Evolutionary conservation across 2,888 invertebrate species (phyloP).

Genomic region (Tenthredo mesomela): DNA sequence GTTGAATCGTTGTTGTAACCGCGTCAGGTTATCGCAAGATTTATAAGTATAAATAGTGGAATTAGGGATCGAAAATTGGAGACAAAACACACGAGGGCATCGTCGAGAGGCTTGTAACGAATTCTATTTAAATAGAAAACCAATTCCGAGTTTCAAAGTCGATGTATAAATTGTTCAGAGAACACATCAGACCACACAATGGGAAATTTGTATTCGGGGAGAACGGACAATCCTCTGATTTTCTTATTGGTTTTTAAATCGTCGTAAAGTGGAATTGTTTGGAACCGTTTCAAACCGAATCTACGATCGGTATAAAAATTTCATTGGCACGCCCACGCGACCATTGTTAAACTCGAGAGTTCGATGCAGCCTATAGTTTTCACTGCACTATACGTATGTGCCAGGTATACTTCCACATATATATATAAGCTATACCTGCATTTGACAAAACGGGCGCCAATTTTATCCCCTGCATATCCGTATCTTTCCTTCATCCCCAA

Average conservation of each 20-base stretch:
- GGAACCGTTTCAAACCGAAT: conserved; percentile 48
- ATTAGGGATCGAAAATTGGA: conserved; percentile 41
- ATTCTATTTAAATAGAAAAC: conserved; percentile 52
- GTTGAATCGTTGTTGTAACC: background rate
- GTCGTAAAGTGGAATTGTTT: conserved; percentile 49
- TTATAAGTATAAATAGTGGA: conserved; percentile 11
- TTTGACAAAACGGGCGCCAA: background rate
- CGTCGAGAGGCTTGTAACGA: conserved; percentile 25
- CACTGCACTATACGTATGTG: background rate
- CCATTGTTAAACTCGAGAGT: conserved; percentile 15
- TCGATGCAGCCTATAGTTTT: background rate
- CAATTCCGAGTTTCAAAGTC: conserved; percentile 34
- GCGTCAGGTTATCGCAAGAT: conserved; percentile 44
- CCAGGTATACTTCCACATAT: background rate
- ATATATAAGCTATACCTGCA: background rate
- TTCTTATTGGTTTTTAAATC: conserved; percentile 51
- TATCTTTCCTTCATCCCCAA: background rate
- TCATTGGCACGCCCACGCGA: conserved; percentile 46
- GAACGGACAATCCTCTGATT: conserved; percentile 41
- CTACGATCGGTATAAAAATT: conserved; percentile 40
- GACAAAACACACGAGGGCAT: conserved; percentile 22
- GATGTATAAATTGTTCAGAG: conserved; percentile 43
- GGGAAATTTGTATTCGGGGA: conserved; percentile 47
- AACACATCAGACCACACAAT: conserved; percentile 44
- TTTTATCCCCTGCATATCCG: background rate